Evolutionary conservation across 2,888 invertebrate genomes (phyloP).

Genomic region (Tachina fera): DNA sequence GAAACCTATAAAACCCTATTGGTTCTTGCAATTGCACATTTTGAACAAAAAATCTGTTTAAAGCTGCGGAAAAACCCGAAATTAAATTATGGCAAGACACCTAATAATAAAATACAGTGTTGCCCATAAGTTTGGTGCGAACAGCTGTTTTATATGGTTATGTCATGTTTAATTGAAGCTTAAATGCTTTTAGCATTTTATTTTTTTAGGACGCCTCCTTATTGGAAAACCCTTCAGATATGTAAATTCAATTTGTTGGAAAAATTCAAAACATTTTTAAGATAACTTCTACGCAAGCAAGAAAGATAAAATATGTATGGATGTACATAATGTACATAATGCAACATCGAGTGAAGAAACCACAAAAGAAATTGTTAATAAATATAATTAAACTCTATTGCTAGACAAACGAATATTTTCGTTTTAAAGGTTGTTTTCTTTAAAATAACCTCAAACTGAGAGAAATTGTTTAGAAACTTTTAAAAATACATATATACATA

Average conservation of each 20-base stretch:
- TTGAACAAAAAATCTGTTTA: too few species aligned
- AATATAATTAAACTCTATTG: slow-evolving; percentile 19
- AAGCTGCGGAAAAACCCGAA: too few species aligned
- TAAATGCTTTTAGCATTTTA: too few species aligned
- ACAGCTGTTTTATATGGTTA: too few species aligned
- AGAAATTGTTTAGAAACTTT: slow-evolving; percentile 31
- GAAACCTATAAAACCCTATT: too few species aligned
- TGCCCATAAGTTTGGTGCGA: too few species aligned
- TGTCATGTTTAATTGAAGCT: too few species aligned
- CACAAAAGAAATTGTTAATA: slow-evolving; percentile 14
- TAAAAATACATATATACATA: slow-evolving; percentile 46
- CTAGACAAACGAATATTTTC: slow-evolving; percentile 7
- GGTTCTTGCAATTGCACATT: too few species aligned
- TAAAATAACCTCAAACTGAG: slow-evolving; percentile 19
- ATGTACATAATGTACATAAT: background rate
- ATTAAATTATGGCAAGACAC: too few species aligned
- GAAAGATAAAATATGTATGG: background rate
- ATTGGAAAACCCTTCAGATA: too few species aligned
- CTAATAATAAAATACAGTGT: too few species aligned
- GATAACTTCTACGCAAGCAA: slow-evolving; percentile 9
- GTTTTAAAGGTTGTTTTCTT: slow-evolving; percentile 48
- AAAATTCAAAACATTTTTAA: slow-evolving; percentile 28
- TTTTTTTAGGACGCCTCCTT: too few species aligned
- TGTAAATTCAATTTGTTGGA: slow-evolving; percentile 41
- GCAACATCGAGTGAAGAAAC: slow-evolving; percentile 13